Evolutionary conservation across 1,140 invertebrate species (phyloP).

Genomic region (Diploscapter pachys): DNA sequence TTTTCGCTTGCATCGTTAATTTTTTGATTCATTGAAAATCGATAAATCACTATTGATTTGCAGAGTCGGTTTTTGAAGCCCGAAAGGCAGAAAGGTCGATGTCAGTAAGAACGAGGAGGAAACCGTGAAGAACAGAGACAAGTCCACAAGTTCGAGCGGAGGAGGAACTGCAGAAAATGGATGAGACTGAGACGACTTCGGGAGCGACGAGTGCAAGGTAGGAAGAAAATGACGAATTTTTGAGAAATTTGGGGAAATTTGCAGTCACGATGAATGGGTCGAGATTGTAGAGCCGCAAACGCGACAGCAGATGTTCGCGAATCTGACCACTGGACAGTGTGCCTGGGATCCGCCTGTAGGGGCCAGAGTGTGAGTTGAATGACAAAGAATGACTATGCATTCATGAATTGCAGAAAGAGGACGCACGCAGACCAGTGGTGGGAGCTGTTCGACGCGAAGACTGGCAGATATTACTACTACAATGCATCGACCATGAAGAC

Average conservation of each 20-base stretch:
- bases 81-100: too few species aligned
- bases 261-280: constrained; percentile 76
- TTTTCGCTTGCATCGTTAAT: too few species aligned
- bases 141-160: too few species aligned
- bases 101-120: too few species aligned
- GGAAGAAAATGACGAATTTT: too few species aligned
- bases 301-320: constrained; percentile 97
- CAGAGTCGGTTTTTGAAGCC: too few species aligned
- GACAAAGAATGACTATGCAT: neutral
- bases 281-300: constrained; percentile 97
- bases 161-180: too few species aligned
- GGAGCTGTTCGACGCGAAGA: constrained; percentile 94
- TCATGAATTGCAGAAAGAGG: constrained; percentile 68
- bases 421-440: constrained; percentile 98
- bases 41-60: too few species aligned
- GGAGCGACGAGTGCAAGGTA: too few species aligned
- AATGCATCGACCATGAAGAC: constrained; percentile 92
- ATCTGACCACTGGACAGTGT: constrained; percentile 92
- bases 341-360: constrained; percentile 89
- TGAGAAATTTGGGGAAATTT: neutral
- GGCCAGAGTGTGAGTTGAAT: constrained; percentile 70
- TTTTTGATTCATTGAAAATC: too few species aligned
- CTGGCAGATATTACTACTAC: constrained; percentile 94
- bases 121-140: too few species aligned
- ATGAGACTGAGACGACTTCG: too few species aligned